A percentile compares a stretch with the other conserved stretches of the same genome.
Conservation (phyloP, 2,797 vertebrate species). For the Siniperca obscura region DNA sequence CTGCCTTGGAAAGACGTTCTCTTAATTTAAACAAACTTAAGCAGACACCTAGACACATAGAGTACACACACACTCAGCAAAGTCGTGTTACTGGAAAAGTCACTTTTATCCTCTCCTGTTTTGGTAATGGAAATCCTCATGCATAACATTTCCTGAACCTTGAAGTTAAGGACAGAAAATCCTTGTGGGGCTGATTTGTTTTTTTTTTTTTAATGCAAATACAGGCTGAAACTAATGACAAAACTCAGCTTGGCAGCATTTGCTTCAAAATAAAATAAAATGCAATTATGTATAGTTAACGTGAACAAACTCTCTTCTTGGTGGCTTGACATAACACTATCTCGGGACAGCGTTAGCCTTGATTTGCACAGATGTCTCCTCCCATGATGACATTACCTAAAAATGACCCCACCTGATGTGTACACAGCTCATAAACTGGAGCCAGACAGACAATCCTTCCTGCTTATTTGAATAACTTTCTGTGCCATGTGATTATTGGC, state of each 20-base stretch:
- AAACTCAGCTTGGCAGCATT: background rate
- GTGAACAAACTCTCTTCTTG: background rate
- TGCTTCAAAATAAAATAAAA: constrained; percentile 4
- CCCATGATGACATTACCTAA: background rate
- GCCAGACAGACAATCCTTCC: constrained; percentile 35
- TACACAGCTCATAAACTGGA: constrained; percentile 39
- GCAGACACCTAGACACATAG: background rate
- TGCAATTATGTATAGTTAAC: background rate
- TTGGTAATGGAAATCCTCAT: constrained; percentile 43
- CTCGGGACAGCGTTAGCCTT: background rate
- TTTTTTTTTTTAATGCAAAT: constrained; percentile 11
- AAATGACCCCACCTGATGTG: constrained; percentile 4
- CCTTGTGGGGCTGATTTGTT: too few species aligned
- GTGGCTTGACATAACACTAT: background rate
- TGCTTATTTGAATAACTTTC: constrained; percentile 28
- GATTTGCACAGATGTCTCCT: background rate
- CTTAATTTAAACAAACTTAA: constrained; percentile 68
- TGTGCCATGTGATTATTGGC: constrained; percentile 9
- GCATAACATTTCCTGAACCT: constrained; percentile 16
- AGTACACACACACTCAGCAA: background rate
- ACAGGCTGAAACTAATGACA: background rate
- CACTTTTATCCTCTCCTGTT: constrained; percentile 49
- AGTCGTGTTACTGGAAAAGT: constrained; percentile 39
- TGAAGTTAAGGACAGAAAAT: constrained; percentile 34
- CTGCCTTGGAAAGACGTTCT: constrained; percentile 39